Evolutionary conservation across 2,113 vertebrate genomes (phyloP), one percentile per base, ranked within the genome.

Genomic region (Dipodomys spectabilis): DNA sequence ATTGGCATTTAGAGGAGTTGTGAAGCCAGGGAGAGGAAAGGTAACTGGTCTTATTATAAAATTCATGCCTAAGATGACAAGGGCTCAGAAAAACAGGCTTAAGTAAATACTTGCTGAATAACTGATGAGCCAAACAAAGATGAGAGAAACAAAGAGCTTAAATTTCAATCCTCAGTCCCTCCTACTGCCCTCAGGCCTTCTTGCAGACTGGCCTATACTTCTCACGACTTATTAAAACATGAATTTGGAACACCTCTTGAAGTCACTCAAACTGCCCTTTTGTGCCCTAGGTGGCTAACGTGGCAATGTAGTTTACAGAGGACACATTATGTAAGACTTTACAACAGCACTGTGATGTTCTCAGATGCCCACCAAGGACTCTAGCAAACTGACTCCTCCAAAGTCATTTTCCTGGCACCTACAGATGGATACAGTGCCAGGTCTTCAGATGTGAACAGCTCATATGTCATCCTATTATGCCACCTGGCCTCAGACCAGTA

Each of bases 391-490:
- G 93, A 97, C 93, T 95, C 88, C 79, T 93, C 79, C 73, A 83
- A 88, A 94, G 92, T 95, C 69, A 96, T 94, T 96, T 96, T 97
- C 96, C 96, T 97, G 97, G 95, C 95, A 94, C 77, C 75, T 28
- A 12, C 7, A 44, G 45, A 74, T 13, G 73, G 90, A 90, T 60
- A 69, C 68, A 86, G 62, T 88, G 92, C 97, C 97, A 97, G 86
- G 68, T 93, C 90, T 95, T 95, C 95, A 93, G 93, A 94, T 94
- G 85, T 88, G 96, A 97, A 94, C 67, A 95, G 93, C 94, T 95
- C 95, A 89, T 95, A 90, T 95, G 97, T 94, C 97, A 96, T 96
- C 96, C 93, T 86, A 95, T 95, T 96, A 94, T 96, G 94, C 96
- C 95, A 88, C 90, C 96, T 97, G 92, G 95, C 84, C 82, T 90